A percentile compares a stretch with the other conserved stretches of the same genome.
Evolutionary conservation across 2,888 invertebrate species (phyloP).

Genomic region (Congeria kusceri): DNA sequence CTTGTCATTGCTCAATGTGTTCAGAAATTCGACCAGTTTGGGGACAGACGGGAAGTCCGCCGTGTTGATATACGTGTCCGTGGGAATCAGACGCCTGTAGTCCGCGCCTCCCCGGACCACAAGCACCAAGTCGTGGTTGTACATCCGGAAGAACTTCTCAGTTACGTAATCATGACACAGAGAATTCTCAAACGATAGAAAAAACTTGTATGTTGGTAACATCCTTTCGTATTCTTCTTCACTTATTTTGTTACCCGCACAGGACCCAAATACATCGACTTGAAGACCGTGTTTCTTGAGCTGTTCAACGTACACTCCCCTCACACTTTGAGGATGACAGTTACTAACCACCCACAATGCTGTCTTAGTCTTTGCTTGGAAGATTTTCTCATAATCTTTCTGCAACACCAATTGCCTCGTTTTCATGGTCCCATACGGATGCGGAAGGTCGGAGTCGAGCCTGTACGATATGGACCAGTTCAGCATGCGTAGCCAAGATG

Average conservation of each 20-base stretch:
- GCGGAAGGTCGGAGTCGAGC: constrained; percentile 18
- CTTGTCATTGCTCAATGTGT: background rate
- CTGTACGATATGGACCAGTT: constrained; percentile 9
- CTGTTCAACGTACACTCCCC: background rate
- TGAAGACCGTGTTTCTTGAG: constrained; percentile 2
- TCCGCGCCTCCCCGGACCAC: constrained; percentile 11
- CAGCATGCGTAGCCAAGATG: too few relatives aligned
- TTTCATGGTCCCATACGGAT: background rate
- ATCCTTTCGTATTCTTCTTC: background rate
- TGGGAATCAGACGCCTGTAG: constrained; percentile 1
- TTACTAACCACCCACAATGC: constrained; percentile 18
- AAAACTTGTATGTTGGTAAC: constrained; percentile 13
- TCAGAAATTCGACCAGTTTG: constrained; percentile 1
- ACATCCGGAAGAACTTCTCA: constrained; percentile 9
- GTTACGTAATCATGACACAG: constrained; percentile 27
- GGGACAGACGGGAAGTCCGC: background rate
- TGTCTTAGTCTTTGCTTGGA: background rate
- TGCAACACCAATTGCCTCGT: background rate
- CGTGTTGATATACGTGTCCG: constrained; percentile 3
- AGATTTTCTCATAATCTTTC: background rate
- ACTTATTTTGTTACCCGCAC: background rate
- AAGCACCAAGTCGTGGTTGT: background rate
- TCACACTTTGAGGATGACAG: background rate
- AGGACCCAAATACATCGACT: constrained; percentile 8
- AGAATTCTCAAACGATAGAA: constrained; percentile 22